A percentile compares a stretch with the other conserved stretches of the same genome.
Evolutionary conservation across 2,888 invertebrate genomes (phyloP).

Genomic region (Charanyca ferruginea): DNA sequence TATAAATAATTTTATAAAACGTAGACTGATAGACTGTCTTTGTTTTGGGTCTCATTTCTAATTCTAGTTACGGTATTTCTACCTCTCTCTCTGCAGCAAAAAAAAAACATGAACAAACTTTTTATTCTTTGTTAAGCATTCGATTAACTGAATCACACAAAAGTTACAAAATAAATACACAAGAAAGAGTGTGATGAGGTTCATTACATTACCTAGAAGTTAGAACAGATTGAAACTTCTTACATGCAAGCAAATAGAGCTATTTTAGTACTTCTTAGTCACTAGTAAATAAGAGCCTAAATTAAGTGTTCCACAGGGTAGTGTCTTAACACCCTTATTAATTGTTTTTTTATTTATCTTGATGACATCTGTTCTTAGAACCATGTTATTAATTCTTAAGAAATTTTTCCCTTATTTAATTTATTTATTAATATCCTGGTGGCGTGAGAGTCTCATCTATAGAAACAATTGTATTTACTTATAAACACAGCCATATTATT

Average conservation of each 20-base stretch:
- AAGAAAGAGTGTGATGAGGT: neutral
- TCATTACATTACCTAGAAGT: neutral
- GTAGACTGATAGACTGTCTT: neutral
- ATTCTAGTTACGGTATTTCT: neutral
- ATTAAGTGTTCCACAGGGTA: neutral
- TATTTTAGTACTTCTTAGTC: neutral
- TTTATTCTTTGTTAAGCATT: slow-evolving; percentile 15
- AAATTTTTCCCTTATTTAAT: neutral
- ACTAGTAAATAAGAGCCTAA: neutral
- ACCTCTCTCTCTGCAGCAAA: neutral
- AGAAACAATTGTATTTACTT: neutral
- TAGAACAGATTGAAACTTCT: neutral
- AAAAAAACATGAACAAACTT: no score
- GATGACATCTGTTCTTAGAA: neutral
- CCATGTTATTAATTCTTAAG: neutral
- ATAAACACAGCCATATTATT: neutral
- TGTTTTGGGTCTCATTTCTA: neutral
- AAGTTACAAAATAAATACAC: neutral
- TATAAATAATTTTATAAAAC: neutral
- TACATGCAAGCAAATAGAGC: neutral
- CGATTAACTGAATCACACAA: slow-evolving; percentile 1
- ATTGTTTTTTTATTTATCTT: neutral
- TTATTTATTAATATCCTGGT: neutral
- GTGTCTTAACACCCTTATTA: neutral
- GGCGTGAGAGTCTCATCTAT: neutral